Evolutionary conservation across 2,113 vertebrate genomes (phyloP), one percentile per base, ranked within the genome.

Genomic region (Callocephalon fimbriatum): DNA sequence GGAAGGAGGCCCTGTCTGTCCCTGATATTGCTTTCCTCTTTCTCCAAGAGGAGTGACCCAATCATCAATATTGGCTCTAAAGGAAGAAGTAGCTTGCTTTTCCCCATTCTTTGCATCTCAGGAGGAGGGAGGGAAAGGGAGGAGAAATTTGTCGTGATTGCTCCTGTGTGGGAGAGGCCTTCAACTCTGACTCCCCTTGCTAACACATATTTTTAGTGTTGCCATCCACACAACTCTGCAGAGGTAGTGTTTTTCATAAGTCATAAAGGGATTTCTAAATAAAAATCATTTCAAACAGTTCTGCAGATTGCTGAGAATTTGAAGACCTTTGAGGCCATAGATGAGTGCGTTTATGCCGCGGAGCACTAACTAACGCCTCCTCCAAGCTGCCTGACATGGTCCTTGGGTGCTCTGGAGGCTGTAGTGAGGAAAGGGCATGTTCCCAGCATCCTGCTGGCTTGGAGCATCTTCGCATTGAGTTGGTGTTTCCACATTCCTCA

Each of bases 361-460:
- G 10, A 75, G 29, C 15, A 4, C 25, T 32, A 63, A 37, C 21
- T 38, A 19, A 26, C 1, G 6, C 32, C 47, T 84, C 25, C 75
- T 74, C 35, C 44, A 48, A 38, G 74, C 54, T 83, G 50, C 26
- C 71, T 68, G 27, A 25, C 2, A 0, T 20, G 21, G 13, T 40
- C 19, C 15, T 48, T 2, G 0, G 45, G 31, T 2, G 4, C 26
- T 44, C 31, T 31, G 14, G 13, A 48, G 8, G 16, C 20, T 80
- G 42, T 0, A 0, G 3, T 17, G 23, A 68, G 25, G 22, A 85
- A 85, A 11, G 29, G 10, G 6, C 22, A n/a, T 10, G 29, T 59
- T 86, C 38, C 5, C 3, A 2, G 32, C n/a, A 73, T 45, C 11
- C 20, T 1, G 0, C 37, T 51, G 35, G 4, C 38, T 40, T 35